phyloP scores from a whole-genome alignment of 2,888 invertebrate genomes.

The Cotesia congregata region DNA sequence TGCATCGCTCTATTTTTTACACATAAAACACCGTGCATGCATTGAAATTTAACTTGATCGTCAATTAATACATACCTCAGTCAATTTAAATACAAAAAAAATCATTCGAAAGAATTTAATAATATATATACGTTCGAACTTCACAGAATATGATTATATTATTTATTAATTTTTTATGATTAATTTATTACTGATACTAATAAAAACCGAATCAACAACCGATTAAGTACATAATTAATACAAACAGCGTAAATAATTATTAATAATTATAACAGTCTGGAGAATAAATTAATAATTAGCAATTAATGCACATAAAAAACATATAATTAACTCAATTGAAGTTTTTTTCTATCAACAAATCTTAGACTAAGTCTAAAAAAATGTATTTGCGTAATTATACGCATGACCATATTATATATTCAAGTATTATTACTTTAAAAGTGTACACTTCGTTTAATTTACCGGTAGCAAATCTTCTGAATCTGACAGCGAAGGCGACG shows the following conservation, averaged over 20 bases:
- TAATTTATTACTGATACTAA: neutral
- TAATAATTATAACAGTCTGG: neutral
- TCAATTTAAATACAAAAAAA: neutral
- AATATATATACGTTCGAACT: neutral
- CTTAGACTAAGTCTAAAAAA: neutral
- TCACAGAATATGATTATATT: neutral
- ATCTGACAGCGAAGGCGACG: constrained; percentile 35
- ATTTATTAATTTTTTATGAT: neutral
- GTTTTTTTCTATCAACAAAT: too few species aligned
- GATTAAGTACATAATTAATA: constrained; percentile 10
- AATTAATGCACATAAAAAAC: neutral
- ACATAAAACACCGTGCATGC: constrained; percentile 5
- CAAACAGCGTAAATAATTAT: neutral
- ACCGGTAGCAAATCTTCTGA: neutral
- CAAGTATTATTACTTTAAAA: neutral
- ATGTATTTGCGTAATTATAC: neutral
- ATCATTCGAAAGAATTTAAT: neutral
- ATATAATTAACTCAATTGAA: neutral
- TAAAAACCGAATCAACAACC: constrained; percentile 9
- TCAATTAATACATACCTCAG: neutral
- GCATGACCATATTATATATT: neutral
- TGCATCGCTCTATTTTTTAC: constrained; percentile 5
- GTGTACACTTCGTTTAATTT: constrained; percentile 17
- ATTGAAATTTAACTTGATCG: neutral
- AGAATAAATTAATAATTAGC: neutral